Conservation (phyloP, 2,888 invertebrate species). For the Calameuta idolon region DNA sequence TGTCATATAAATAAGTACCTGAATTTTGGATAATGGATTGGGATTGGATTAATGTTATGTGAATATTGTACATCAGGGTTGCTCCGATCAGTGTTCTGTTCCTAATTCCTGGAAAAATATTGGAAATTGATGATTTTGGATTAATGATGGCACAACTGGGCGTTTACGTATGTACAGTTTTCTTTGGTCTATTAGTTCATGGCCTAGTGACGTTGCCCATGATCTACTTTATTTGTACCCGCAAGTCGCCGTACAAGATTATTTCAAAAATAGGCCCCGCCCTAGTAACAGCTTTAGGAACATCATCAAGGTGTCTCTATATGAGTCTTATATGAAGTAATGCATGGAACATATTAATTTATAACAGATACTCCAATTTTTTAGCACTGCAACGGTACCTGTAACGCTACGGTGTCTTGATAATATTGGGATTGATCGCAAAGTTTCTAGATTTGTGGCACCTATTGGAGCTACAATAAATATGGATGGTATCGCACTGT, state of each 20-base stretch:
- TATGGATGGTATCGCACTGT: conserved; percentile 97
- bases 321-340: background rate
- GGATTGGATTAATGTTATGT: conserved; percentile 15
- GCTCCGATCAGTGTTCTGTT: conserved; percentile 91
- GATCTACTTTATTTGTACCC: conserved; percentile 84
- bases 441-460: conserved; percentile 93
- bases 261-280: conserved; percentile 88
- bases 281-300: conserved; percentile 95
- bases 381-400: conserved; percentile 93
- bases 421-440: conserved; percentile 88
- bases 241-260: conserved; percentile 84
- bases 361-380: conserved; percentile 29
- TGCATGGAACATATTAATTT: conserved; percentile 5
- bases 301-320: conserved; percentile 76
- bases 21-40: background rate
- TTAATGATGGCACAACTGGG: conserved; percentile 88
- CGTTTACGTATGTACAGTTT: conserved; percentile 91
- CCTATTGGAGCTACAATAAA: conserved; percentile 98
- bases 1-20: background rate
- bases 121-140: conserved; percentile 87
- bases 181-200: conserved; percentile 89
- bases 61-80: conserved; percentile 71
- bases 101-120: conserved; percentile 88
- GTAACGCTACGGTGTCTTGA: conserved; percentile 94
- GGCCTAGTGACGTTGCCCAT: conserved; percentile 91